Evolutionary conservation across 2,113 vertebrate genomes (phyloP).

Genomic region (Catharus minimus): DNA sequence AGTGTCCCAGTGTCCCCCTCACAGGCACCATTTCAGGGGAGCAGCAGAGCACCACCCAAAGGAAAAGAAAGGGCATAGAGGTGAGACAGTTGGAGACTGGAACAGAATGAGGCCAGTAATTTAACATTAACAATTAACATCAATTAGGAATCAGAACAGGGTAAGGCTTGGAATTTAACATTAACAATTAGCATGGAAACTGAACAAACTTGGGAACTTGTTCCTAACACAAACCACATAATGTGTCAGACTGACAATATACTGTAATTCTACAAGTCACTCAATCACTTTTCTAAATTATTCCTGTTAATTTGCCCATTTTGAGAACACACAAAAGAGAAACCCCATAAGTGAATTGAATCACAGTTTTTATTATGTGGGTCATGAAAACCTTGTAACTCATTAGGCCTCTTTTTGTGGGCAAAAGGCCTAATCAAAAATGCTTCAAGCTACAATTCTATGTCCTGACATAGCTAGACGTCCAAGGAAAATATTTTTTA

Average conservation of each 20-base stretch:
- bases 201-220: too few relatives aligned
- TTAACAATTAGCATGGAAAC: too few relatives aligned
- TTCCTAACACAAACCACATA: not conserved
- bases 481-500: not conserved
- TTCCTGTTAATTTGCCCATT: constrained; percentile 19
- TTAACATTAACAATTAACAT: too few relatives aligned
- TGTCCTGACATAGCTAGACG: not conserved
- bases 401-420: not conserved
- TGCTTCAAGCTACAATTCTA: not conserved
- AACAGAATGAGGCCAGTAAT: too few relatives aligned
- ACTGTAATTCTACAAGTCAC: constrained; percentile 45
- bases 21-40: too few relatives aligned
- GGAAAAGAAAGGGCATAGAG: too few relatives aligned
- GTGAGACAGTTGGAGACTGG: too few relatives aligned
- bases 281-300: constrained; percentile 53
- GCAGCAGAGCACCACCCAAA: too few relatives aligned
- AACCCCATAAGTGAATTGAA: not conserved
- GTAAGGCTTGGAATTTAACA: too few relatives aligned
- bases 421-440: not conserved
- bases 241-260: constrained; percentile 31
- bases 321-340: constrained; percentile 16
- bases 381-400: constrained; percentile 44
- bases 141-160: too few relatives aligned
- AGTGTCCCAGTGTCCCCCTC: too few relatives aligned
- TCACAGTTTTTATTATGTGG: not conserved